Conservation (phyloP, 2,113 vertebrate species). For the Crotalus tigris region DNA sequence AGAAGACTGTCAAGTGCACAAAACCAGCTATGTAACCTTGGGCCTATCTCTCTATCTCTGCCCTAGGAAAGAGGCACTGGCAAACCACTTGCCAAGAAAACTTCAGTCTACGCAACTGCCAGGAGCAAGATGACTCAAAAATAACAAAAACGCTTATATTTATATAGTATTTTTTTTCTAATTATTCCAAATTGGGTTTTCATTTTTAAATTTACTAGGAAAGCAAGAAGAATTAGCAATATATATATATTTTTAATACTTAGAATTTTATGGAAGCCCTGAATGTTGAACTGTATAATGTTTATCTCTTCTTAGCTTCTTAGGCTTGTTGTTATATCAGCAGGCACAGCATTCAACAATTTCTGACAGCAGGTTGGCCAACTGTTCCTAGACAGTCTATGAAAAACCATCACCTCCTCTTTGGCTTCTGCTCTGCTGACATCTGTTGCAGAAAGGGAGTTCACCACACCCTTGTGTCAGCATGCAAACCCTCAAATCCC, state of each 20-base stretch:
- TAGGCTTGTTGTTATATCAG: conserved; percentile 1
- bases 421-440: conserved; percentile 55
- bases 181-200: not conserved
- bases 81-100: not conserved
- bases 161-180: not conserved
- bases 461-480: conserved; percentile 60
- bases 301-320: conserved; percentile 7
- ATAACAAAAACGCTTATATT: not conserved
- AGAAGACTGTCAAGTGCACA: not conserved
- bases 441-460: conserved; percentile 63
- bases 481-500: conserved; percentile 55
- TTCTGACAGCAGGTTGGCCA: conserved; percentile 22
- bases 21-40: not conserved
- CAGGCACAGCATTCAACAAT: not conserved
- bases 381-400: conserved; percentile 38
- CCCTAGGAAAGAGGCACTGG: not conserved
- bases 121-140: not conserved
- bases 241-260: not conserved
- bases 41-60: not conserved
- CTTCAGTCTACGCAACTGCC: not conserved
- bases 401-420: conserved; percentile 31
- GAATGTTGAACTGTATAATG: not conserved
- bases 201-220: not conserved
- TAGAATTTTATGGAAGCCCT: not conserved
- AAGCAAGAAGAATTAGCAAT: not conserved